Evolutionary conservation across 2,113 vertebrate species (phyloP).

Genomic region (Oryzias celebensis): DNA sequence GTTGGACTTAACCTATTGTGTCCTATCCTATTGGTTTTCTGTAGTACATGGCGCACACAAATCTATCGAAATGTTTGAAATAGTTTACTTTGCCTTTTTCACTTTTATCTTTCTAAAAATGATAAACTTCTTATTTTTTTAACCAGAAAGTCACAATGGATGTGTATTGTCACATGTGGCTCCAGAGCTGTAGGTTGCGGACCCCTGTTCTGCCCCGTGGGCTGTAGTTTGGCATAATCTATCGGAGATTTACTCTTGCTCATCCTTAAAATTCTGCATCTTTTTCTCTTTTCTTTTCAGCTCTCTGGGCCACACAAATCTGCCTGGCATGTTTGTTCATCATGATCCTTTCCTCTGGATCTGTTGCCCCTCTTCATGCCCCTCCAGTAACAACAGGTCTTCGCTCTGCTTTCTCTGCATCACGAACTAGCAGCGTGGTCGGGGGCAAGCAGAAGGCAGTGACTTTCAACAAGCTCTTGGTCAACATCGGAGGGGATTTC

Average conservation of each 20-base stretch:
- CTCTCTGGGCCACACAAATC: constrained; percentile 27
- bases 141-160: too few species aligned
- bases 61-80: too few species aligned
- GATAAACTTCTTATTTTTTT: too few species aligned
- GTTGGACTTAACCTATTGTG: too few species aligned
- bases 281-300: constrained; percentile 21
- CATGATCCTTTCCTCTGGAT: constrained; percentile 36
- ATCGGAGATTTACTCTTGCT: neutral
- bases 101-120: too few species aligned
- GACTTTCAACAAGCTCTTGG: constrained; percentile 78
- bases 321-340: constrained; percentile 50
- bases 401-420: constrained; percentile 79
- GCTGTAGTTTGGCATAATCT: too few species aligned
- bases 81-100: too few species aligned
- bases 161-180: too few species aligned
- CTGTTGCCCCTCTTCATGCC: constrained; percentile 44
- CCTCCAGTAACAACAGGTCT: constrained; percentile 34
- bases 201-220: too few species aligned
- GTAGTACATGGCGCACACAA: too few species aligned
- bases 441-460: constrained; percentile 72
- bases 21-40: too few species aligned
- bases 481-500: constrained; percentile 79
- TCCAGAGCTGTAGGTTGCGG: too few species aligned
- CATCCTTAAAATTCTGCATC: neutral
- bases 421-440: constrained; percentile 68